phyloP scores from a whole-genome alignment of 2,888 invertebrate genomes.

The Fabriciana adippe region DNA sequence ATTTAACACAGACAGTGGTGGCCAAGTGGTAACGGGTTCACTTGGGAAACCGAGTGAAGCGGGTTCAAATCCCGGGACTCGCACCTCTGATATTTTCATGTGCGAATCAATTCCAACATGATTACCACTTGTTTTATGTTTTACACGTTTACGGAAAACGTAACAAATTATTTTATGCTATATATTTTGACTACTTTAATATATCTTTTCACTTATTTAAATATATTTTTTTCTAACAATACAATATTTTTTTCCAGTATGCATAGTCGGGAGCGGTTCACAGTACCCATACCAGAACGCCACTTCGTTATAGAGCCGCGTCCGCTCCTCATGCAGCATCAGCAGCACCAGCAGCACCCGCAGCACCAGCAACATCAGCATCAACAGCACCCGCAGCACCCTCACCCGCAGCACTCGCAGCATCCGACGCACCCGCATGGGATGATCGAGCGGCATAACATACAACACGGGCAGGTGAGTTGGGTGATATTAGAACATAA shows the following conservation, averaged over 20 bases:
- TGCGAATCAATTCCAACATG: too few relatives aligned
- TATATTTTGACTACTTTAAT: too few relatives aligned
- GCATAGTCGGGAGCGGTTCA: conserved; percentile 56
- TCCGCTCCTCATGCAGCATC: conserved; percentile 51
- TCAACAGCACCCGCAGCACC: conserved; percentile 49
- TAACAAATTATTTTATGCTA: too few relatives aligned
- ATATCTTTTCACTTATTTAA: too few relatives aligned
- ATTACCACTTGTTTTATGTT: too few relatives aligned
- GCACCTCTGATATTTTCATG: too few relatives aligned
- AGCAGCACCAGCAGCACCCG: conserved; percentile 56
- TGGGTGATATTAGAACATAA: conserved; percentile 15
- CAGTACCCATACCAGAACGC: conserved; percentile 66
- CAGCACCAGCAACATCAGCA: conserved; percentile 46
- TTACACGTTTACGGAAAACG: too few relatives aligned
- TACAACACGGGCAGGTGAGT: conserved; percentile 45
- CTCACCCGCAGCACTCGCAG: conserved; percentile 52
- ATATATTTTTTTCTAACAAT: not conserved
- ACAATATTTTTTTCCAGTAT: conserved; percentile 8
- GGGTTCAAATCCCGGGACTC: too few relatives aligned
- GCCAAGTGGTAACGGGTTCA: too few relatives aligned
- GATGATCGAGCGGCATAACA: too few relatives aligned
- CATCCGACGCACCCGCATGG: conserved; percentile 54
- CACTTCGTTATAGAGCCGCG: conserved; percentile 65
- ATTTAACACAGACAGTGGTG: too few relatives aligned
- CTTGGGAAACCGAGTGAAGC: too few relatives aligned